A percentile compares a stretch with the other conserved stretches of the same genome.
Evolutionary conservation across 2,797 vertebrate species (phyloP).

Genomic region (Smutsia temminckii): DNA sequence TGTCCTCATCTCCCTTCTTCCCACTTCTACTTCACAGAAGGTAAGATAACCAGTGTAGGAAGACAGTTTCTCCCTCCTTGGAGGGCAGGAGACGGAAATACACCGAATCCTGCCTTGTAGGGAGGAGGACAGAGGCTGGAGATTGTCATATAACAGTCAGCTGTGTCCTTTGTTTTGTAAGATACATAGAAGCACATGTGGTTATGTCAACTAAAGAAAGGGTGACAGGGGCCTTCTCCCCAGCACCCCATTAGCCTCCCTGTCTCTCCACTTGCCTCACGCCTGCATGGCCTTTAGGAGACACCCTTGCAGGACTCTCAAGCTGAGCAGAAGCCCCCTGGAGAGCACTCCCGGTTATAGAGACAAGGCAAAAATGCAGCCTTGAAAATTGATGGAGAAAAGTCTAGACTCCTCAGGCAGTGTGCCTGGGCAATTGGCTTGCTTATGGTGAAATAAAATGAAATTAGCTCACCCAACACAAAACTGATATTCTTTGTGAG

Average conservation of each 20-base stretch:
- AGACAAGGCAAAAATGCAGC: rapidly evolving
- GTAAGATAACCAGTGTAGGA: neutral
- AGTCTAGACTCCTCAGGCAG: too few relatives aligned
- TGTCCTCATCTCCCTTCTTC: neutral
- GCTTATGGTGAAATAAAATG: neutral
- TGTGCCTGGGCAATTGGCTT: neutral
- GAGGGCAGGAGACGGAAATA: too few relatives aligned
- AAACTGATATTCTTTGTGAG: neutral
- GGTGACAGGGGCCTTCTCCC: neutral
- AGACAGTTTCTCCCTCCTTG: neutral
- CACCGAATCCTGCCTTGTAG: neutral
- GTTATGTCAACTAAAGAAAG: neutral
- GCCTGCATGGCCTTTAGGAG: too few relatives aligned
- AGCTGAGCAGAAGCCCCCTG: neutral
- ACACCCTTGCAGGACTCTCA: neutral
- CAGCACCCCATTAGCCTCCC: rapidly evolving
- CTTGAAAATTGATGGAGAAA: neutral
- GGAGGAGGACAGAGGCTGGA: neutral
- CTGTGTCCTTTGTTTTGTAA: neutral
- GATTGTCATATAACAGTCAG: neutral
- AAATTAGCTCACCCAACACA: neutral
- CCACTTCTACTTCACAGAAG: neutral
- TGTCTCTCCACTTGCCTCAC: neutral
- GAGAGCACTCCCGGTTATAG: neutral
- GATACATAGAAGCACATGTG: neutral